Evolutionary conservation across 1,140 invertebrate species (phyloP).

Genomic region (Leptopilina boulardi): DNA sequence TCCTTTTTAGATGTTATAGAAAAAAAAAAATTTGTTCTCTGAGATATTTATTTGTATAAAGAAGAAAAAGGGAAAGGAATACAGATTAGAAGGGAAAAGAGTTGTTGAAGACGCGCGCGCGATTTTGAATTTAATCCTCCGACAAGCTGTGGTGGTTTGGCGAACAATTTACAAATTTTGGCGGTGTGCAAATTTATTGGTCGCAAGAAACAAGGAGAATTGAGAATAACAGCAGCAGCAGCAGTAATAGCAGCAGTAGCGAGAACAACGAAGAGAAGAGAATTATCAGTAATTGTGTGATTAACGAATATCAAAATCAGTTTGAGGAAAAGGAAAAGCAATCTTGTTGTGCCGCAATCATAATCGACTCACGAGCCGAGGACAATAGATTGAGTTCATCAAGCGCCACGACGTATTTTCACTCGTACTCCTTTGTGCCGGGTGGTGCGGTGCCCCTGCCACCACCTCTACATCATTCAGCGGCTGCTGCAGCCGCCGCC

Average conservation of each 20-base stretch:
- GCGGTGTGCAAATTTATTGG: constrained; percentile 54
- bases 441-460: constrained; percentile 70
- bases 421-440: constrained; percentile 76
- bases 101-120: not conserved
- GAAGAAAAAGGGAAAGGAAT: not conserved
- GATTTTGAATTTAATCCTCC: too few relatives aligned
- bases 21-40: not conserved
- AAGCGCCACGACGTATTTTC: constrained; percentile 75
- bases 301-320: constrained; percentile 52
- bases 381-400: constrained; percentile 63
- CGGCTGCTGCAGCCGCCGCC: constrained; percentile 64
- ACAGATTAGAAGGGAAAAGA: constrained; percentile 9
- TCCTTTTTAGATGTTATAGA: not conserved
- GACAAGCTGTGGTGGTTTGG: constrained; percentile 67
- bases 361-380: constrained; percentile 58
- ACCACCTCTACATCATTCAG: constrained; percentile 66
- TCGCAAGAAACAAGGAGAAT: constrained; percentile 33
- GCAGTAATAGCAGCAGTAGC: constrained; percentile 10
- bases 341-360: constrained; percentile 14
- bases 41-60: not conserved
- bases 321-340: constrained; percentile 56
- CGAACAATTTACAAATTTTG: constrained; percentile 53
- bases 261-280: not conserved
- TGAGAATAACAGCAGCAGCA: constrained; percentile 1
- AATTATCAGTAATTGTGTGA: constrained; percentile 46